Evolutionary conservation across 2,113 vertebrate species (phyloP).

Genomic region (Chelonoidis abingdonii): DNA sequence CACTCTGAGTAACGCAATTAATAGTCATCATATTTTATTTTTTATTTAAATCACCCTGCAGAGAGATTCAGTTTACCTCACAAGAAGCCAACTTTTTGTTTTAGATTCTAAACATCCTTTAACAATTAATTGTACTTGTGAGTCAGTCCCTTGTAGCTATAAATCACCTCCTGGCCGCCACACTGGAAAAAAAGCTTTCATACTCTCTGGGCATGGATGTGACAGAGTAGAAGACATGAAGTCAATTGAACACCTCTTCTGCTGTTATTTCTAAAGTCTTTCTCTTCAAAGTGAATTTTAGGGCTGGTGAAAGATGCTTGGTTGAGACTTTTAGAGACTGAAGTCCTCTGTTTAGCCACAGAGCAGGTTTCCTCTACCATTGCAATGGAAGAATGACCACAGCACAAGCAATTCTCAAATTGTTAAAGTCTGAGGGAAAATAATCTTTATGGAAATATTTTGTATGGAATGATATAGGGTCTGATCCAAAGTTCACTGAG

Average conservation of each 20-base stretch:
- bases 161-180: neutral
- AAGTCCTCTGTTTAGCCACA: neutral
- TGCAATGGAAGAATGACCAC: neutral
- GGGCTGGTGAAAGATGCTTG: neutral
- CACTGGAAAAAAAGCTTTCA: neutral
- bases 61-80: slow-evolving; percentile 5
- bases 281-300: neutral
- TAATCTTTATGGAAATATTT: neutral
- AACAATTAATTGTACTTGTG: neutral
- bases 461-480: neutral
- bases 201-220: neutral
- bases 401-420: neutral
- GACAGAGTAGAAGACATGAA: neutral
- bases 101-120: neutral
- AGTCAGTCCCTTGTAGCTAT: neutral
- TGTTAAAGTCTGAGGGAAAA: neutral
- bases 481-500: neutral
- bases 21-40: neutral
- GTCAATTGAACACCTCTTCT: neutral
- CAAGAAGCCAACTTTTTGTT: neutral
- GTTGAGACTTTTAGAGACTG: neutral
- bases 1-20: neutral
- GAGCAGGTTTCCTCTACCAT: neutral
- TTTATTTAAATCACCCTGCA: neutral
- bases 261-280: neutral